These are phyloP conservation scores for Drepanosiphum platanoidis DNA, from an alignment of 2,888 invertebrate genomes.

Conservation along the genomic window DNA sequence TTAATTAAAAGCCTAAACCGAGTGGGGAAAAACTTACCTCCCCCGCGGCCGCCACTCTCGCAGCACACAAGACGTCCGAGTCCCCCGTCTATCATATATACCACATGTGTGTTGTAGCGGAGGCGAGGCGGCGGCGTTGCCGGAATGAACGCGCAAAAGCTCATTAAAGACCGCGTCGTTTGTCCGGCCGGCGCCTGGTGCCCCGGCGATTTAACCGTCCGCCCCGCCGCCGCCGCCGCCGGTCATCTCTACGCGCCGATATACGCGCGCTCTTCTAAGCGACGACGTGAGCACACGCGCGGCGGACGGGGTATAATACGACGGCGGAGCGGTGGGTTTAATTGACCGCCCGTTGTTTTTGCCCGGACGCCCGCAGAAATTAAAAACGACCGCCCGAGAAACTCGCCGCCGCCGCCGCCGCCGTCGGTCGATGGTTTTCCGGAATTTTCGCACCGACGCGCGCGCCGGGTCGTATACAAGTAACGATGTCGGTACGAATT, in stretches of 20 bases:
- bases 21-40: constrained; percentile 51
- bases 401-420: constrained; percentile 10
- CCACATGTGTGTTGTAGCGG: neutral
- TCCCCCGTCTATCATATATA: constrained; percentile 28
- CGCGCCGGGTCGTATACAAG: constrained; percentile 7
- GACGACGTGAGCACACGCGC: constrained; percentile 39
- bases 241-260: neutral
- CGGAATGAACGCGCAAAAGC: constrained; percentile 60
- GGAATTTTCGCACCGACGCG: constrained; percentile 59
- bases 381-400: constrained; percentile 56
- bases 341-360: constrained; percentile 63
- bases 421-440: constrained; percentile 50
- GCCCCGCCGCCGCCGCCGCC: neutral
- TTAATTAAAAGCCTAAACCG: constrained; percentile 62
- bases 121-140: constrained; percentile 35
- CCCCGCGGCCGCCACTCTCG: neutral
- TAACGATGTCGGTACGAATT: constrained; percentile 7
- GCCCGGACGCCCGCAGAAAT: constrained; percentile 62
- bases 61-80: neutral
- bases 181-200: constrained; percentile 61
- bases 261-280: constrained; percentile 32
- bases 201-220: constrained; percentile 61
- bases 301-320: neutral
- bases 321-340: constrained; percentile 45
- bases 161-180: constrained; percentile 62